A percentile compares a stretch with the other conserved stretches of the same genome.
phyloP scores from a whole-genome alignment of 2,113 vertebrate genomes.

The Xenus cinereus region DNA sequence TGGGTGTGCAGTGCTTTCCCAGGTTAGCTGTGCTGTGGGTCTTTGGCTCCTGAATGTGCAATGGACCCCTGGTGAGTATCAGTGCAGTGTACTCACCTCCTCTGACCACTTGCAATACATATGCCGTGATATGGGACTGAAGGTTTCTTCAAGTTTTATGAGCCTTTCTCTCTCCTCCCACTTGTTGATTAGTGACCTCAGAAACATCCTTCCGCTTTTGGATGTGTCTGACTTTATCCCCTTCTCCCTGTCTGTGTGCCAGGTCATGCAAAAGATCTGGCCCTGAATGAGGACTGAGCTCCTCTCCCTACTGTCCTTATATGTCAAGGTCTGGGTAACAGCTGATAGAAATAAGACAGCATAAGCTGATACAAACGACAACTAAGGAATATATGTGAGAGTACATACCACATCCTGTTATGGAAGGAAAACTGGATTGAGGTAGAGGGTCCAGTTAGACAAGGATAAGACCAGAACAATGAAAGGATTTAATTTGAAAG shows the following conservation, averaged over 20 bases:
- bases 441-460: background rate
- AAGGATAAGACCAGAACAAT: background rate
- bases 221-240: background rate
- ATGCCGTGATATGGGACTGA: background rate
- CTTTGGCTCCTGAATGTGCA: background rate
- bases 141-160: background rate
- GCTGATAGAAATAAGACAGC: background rate
- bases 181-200: background rate
- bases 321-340: background rate
- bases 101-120: background rate
- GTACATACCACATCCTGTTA: background rate
- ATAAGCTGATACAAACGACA: background rate
- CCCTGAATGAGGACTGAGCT: background rate
- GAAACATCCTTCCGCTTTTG: background rate
- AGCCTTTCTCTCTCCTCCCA: background rate
- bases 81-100: background rate
- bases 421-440: background rate
- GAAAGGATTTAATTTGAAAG: background rate
- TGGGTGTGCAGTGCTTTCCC: accelerated
- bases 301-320: background rate
- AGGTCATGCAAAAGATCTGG: background rate
- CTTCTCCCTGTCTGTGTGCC: background rate
- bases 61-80: accelerated
- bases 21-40: background rate
- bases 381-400: background rate